Base-by-base conservation (phyloP, 2,888 invertebrate species). In the Sympetrum striolatum region DNA sequence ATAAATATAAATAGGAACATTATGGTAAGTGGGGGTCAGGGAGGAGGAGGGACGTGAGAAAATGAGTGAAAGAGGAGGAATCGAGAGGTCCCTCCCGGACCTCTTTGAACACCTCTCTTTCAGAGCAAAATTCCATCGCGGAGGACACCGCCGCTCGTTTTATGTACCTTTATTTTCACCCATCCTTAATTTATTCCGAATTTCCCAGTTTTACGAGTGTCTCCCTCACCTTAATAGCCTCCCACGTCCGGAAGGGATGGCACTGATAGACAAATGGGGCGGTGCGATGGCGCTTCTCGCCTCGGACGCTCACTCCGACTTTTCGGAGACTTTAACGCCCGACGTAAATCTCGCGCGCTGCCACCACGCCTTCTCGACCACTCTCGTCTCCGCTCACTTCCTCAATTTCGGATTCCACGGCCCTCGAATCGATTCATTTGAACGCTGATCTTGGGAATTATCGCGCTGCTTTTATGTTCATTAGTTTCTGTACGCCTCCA, bases 131-230 rank as follows among this genome's bases (percentile, higher is more conserved):
- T 25, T 73, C 73, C 73, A 25, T 73, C 73, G 31, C 25, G 25
- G 25, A 53, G 73, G 25, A 73, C 73, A 25, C 73, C 31, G 73
- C 73, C 73, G 73, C 10, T 31, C 14, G 25, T 73, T 64, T 64
- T 64, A 64, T 31, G 73, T 31, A 31, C 86, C 37, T 86, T 60
- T 39, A 86, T 86, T 86, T 60, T 60, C 86, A 86, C 60, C 60
- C 37, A 22, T 58, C 58, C 86, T 64, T 60, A 60, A 86, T 86
- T 86, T 86, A 86, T 86, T 37, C 86, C 60, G 86, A 86, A 60
- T 58, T 86, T 86, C 60, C 58, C 86, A n/a, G 37, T 60, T 86
- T 86, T 60, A 60, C 86, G 86, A 86, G 60, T 53, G 58, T 58
- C 53, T 58, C 37, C 86, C 60, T 37, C 73, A 31, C 25, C 73